Conservation (phyloP, 2,888 invertebrate species). For the Sepioteuthis lessoniana region DNA sequence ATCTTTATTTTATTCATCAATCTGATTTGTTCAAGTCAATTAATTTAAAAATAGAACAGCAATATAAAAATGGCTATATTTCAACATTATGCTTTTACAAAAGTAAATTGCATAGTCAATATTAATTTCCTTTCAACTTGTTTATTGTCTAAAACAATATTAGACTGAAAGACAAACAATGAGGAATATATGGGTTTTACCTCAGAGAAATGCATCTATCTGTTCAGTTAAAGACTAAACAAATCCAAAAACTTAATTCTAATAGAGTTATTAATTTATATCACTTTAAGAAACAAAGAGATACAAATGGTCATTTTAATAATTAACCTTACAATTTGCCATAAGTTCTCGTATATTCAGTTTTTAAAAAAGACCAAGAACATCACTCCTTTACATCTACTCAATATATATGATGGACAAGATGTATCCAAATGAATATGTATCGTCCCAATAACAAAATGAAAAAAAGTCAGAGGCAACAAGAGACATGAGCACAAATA, state of each 20-base stretch:
- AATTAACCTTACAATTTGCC: too few relatives aligned
- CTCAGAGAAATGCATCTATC: neutral
- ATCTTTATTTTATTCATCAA: neutral
- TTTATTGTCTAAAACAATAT: slow-evolving; percentile 33
- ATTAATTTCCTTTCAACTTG: slow-evolving; percentile 20
- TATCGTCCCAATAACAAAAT: too few relatives aligned
- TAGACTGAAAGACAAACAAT: neutral
- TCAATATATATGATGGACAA: too few relatives aligned
- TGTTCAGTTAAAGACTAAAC: neutral
- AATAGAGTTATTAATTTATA: too few relatives aligned
- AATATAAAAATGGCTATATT: neutral
- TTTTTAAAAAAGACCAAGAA: too few relatives aligned
- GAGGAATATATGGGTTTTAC: neutral
- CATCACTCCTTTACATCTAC: too few relatives aligned
- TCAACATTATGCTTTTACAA: neutral
- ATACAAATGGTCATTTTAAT: too few relatives aligned
- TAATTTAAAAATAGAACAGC: neutral
- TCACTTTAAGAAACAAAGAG: too few relatives aligned
- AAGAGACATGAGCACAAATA: too few relatives aligned
- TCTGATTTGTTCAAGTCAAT: neutral
- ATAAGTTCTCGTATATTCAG: too few relatives aligned
- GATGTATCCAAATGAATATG: too few relatives aligned
- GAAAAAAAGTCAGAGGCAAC: too few relatives aligned
- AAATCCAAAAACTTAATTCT: neutral
- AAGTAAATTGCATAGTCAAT: neutral